phyloP scores from a whole-genome alignment of 2,888 invertebrate species.

The Rhorus exstirpatorius region DNA sequence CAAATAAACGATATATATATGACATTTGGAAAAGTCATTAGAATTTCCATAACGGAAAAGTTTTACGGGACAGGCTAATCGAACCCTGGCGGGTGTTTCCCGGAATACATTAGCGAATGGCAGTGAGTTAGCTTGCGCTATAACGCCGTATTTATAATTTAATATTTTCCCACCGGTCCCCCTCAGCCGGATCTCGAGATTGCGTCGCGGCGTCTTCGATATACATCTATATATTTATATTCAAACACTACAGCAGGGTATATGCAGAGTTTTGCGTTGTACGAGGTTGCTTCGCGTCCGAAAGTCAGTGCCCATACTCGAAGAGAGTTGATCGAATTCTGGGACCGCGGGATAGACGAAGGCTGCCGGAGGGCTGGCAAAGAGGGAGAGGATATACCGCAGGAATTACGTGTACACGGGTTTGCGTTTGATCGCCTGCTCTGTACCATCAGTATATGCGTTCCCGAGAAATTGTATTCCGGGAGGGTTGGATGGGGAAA shows the following conservation, averaged over 20 bases:
- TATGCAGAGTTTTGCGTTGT: not conserved
- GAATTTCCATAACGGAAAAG: slow-evolving; percentile 59
- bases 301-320: slow-evolving; percentile 40
- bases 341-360: slow-evolving; percentile 41
- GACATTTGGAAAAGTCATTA: slow-evolving; percentile 39
- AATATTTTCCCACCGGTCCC: slow-evolving; percentile 59
- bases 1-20: slow-evolving; percentile 2
- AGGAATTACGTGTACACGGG: slow-evolving; percentile 41
- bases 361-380: slow-evolving; percentile 21
- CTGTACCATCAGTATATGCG: not conserved
- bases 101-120: not conserved
- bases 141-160: slow-evolving; percentile 52
- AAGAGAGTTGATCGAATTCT: slow-evolving; percentile 63
- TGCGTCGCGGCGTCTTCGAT: slow-evolving; percentile 27
- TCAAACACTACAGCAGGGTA: too few species aligned
- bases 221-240: not conserved
- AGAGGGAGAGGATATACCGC: slow-evolving; percentile 34
- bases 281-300: not conserved
- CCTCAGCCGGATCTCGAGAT: slow-evolving; percentile 40
- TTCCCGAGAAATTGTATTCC: slow-evolving; percentile 20
- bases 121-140: slow-evolving; percentile 16
- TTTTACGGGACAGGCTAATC: slow-evolving; percentile 55
- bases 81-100: slow-evolving; percentile 44
- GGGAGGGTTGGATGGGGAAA: not conserved
- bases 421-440: slow-evolving; percentile 48